Percentiles rank a stretch among this genome's conserved stretches.
These are phyloP conservation scores for Drosophila azteca DNA, from an alignment of 1,140 invertebrate genomes.

Conservation along the genomic window DNA sequence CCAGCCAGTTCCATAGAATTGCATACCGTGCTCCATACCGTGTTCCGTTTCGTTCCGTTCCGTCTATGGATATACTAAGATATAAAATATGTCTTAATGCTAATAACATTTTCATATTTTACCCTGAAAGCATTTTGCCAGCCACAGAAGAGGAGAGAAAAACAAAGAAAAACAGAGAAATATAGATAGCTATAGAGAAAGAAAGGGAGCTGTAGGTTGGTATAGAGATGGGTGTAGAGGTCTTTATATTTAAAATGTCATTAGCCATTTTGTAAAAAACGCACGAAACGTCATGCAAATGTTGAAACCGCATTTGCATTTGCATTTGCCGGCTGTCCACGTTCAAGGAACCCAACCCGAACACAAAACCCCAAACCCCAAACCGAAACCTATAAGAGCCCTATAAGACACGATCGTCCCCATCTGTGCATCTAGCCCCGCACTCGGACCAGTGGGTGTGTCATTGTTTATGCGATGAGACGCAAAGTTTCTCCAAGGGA, in stretches of 20 bases:
- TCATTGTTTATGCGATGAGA: conserved; percentile 49
- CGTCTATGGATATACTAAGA: not conserved
- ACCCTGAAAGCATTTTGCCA: conserved; percentile 48
- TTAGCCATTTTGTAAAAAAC: conserved; percentile 75
- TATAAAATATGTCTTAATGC: conserved; percentile 44
- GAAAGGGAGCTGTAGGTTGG: too few species aligned
- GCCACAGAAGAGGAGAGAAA: conserved; percentile 12
- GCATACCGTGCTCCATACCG: not conserved
- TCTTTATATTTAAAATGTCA: conserved; percentile 68
- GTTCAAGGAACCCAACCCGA: conserved; percentile 19
- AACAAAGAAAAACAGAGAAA: not conserved
- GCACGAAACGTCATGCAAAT: conserved; percentile 70
- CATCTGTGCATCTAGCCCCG: conserved; percentile 9
- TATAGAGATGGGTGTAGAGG: conserved; percentile 3
- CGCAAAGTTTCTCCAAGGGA: conserved; percentile 15
- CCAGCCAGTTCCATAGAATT: not conserved
- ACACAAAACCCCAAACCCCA: not conserved
- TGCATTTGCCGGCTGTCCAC: conserved; percentile 68
- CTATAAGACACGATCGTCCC: too few species aligned
- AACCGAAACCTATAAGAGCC: too few species aligned
- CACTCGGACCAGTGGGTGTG: conserved; percentile 32
- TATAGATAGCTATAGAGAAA: not conserved
- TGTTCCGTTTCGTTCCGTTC: conserved; percentile 15
- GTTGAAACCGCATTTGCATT: conserved; percentile 78
- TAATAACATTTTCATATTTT: conserved; percentile 69